Evolutionary conservation across 2,888 invertebrate genomes (phyloP), one percentile per base, ranked within the genome.

Genomic region (Lithophane semibrunnea): DNA sequence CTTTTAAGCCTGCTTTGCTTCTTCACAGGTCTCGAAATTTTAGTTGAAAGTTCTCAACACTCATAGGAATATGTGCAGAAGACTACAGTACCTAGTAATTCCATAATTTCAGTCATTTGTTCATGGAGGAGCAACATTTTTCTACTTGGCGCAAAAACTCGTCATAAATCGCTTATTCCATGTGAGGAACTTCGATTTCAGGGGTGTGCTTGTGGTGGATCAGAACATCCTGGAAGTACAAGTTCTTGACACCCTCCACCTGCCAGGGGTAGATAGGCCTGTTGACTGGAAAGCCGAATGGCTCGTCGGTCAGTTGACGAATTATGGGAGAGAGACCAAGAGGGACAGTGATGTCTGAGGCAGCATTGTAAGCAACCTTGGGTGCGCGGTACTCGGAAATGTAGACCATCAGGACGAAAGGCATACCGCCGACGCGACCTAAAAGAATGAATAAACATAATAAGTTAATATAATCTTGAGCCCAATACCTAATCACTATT

Each of bases 341-440:
- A 69, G 97, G 96, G 73, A 97, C 80, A 69, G 95, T 89, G 24
- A 97, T 95, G 83, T 97, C 97, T 88, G 94, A 97, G 13, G 94
- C 94, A 18, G 92, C 90, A 4, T 92, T 92, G 60, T 94, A 93
- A 10, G 94, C 91, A 12, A 95, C 93, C 56, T 94, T 93, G 16
- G 97, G 95, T 29, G 94, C 94, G 60, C 91, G 93, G 91, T 94
- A 97, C 80, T 97, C 97, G 67, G 97, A 95, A 78, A 98, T 97
- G 91, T 97, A 96, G 69, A 97, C 97, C 93, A 97, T 94, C 75
- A 98, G 91, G 83, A 97, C 96, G 92, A 97, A 97, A 37, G 97
- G 97, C 96, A 97, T 97, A 82, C 98, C 98, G 47, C 91, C 92
- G 66, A 93, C 89, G 85, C 93, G 94, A 91, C 96, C 96, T 96